These are phyloP conservation scores for Sceloporus undulatus DNA, from an alignment of 2,113 vertebrate species.

Conservation along the genomic window DNA sequence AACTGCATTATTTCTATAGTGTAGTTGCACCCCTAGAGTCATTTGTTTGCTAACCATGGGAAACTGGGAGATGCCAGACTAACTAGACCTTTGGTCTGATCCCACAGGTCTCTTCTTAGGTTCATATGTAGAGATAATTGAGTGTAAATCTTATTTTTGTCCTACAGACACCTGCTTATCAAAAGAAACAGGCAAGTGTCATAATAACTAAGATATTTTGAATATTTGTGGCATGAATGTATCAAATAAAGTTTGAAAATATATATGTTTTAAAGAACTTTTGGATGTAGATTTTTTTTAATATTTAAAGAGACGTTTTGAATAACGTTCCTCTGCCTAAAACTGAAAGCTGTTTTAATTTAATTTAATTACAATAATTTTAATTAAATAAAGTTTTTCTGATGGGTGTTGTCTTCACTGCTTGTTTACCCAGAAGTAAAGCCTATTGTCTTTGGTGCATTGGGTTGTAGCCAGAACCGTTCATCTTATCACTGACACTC, in stretches of 20 bases:
- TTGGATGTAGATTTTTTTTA: constrained; percentile 5
- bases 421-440: neutral
- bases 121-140: neutral
- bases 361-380: neutral
- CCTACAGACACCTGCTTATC: no score
- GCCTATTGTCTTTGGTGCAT: neutral
- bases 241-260: neutral
- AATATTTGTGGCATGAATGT: neutral
- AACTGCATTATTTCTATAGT: no score
- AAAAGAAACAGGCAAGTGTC: neutral
- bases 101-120: neutral
- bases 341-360: constrained; percentile 30
- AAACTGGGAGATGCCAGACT: neutral
- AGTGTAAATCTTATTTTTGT: no score
- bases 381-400: neutral
- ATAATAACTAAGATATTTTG: neutral
- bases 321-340: constrained; percentile 41
- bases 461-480: constrained; percentile 16
- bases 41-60: neutral
- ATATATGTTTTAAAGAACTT: neutral
- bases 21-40: neutral
- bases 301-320: constrained; percentile 33
- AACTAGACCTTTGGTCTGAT: neutral
- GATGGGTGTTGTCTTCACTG: neutral
- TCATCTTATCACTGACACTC: constrained; percentile 51